These are phyloP conservation scores for Phylloscopus trochilus DNA, from an alignment of 2,113 vertebrate genomes.

Conservation along the genomic window DNA sequence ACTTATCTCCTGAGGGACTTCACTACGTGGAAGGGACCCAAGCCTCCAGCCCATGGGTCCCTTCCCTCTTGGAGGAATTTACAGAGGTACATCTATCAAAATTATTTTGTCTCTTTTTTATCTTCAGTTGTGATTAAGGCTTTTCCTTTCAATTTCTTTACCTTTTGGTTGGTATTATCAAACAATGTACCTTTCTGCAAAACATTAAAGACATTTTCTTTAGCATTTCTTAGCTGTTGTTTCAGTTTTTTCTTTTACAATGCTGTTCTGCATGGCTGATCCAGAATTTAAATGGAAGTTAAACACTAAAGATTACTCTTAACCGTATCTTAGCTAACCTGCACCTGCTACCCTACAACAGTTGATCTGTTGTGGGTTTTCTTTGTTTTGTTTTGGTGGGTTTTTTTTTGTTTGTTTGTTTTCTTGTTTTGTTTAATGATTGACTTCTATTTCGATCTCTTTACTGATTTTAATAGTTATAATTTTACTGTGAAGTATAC, in stretches of 20 bases:
- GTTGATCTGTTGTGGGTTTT: neutral
- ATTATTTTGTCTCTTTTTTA: neutral
- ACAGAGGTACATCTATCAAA: neutral
- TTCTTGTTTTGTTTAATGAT: neutral
- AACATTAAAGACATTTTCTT: neutral
- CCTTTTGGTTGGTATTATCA: neutral
- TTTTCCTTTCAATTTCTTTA: neutral
- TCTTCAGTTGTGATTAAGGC: neutral
- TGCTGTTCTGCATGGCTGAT: neutral
- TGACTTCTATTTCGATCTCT: neutral
- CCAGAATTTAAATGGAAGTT: neutral
- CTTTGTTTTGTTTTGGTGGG: too few relatives aligned
- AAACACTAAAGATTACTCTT: neutral
- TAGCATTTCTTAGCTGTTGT: neutral
- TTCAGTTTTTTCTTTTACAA: neutral
- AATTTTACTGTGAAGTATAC: neutral
- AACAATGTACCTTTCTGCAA: neutral
- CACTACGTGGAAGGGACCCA: rapidly evolving
- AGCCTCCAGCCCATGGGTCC: rapidly evolving
- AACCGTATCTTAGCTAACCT: neutral
- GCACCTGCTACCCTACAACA: neutral
- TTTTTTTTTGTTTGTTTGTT: neutral
- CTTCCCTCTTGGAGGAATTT: neutral
- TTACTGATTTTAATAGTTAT: neutral
- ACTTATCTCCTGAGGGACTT: neutral